A percentile compares a stretch with the other conserved stretches of the same genome.
These are phyloP conservation scores for Erpetoichthys calabaricus DNA, from an alignment of 2,797 vertebrate genomes.

Conservation along the genomic window DNA sequence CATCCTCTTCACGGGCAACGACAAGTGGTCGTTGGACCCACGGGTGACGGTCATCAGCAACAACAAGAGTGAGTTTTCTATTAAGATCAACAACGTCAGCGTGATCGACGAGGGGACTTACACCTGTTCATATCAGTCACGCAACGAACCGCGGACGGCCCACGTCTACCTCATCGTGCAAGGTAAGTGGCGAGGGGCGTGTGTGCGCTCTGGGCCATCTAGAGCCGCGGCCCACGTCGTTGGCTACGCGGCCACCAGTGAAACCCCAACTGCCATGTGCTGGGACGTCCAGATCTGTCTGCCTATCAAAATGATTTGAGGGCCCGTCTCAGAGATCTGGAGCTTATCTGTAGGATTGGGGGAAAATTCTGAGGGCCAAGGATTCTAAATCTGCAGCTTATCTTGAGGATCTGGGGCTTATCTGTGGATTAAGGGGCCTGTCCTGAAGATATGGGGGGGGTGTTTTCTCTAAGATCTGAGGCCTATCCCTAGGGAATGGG, in stretches of 20 bases:
- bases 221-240: background rate
- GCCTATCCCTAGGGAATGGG: too few species aligned
- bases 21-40: conserved; percentile 80
- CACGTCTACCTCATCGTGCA: conserved; percentile 85
- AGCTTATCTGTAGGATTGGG: too few species aligned
- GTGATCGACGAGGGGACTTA: conserved; percentile 74
- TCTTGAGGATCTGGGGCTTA: too few species aligned
- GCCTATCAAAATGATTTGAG: background rate
- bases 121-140: conserved; percentile 81
- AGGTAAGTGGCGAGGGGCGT: conserved; percentile 36
- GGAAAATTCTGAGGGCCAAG: too few species aligned
- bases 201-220: background rate
- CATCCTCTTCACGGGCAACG: conserved; percentile 75
- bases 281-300: background rate
- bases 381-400: too few species aligned
- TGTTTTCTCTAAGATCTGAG: too few species aligned
- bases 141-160: conserved; percentile 66
- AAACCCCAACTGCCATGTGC: background rate
- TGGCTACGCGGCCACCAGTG: background rate
- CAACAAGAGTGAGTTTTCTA: conserved; percentile 74
- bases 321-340: too few species aligned
- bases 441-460: too few species aligned
- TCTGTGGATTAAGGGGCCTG: too few species aligned
- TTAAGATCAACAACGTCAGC: conserved; percentile 67
- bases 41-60: conserved; percentile 68